phyloP scores from a whole-genome alignment of 1,140 invertebrate species.

The Venustaconcha ellipsiformis region DNA sequence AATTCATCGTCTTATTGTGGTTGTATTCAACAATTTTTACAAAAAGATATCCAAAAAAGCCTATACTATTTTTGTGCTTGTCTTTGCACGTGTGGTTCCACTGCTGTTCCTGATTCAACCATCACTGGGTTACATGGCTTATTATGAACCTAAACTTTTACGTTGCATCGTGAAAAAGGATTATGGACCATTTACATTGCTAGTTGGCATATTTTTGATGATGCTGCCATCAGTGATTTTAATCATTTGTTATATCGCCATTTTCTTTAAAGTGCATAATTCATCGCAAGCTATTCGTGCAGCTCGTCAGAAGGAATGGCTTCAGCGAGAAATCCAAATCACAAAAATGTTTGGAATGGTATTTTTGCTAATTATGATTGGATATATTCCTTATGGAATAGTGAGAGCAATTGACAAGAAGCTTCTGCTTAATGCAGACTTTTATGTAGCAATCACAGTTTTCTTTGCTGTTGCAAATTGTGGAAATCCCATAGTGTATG shows the following conservation, averaged over 20 bases:
- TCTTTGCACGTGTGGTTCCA: slow-evolving; percentile 62
- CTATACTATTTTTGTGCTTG: slow-evolving; percentile 63
- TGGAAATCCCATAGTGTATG: slow-evolving; percentile 66
- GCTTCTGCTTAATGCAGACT: slow-evolving; percentile 58
- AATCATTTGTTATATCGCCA: slow-evolving; percentile 65
- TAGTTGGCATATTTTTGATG: slow-evolving; percentile 63
- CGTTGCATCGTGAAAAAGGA: slow-evolving; percentile 63
- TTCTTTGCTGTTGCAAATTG: slow-evolving; percentile 66
- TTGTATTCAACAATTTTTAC: slow-evolving; percentile 66
- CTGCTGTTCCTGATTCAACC: slow-evolving; percentile 62
- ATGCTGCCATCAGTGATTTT: slow-evolving; percentile 66
- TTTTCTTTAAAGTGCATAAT: slow-evolving; percentile 65
- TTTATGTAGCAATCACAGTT: slow-evolving; percentile 67
- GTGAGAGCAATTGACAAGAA: slow-evolving; percentile 63
- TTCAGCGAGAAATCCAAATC: slow-evolving; percentile 66
- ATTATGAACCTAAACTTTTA: slow-evolving; percentile 64
- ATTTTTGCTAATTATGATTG: slow-evolving; percentile 66
- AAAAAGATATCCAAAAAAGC: slow-evolving; percentile 64
- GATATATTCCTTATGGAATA: slow-evolving; percentile 66
- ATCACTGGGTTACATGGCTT: slow-evolving; percentile 61
- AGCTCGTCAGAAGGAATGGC: slow-evolving; percentile 56
- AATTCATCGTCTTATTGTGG: slow-evolving; percentile 67
- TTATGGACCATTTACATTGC: slow-evolving; percentile 60
- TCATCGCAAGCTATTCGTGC: slow-evolving; percentile 54
- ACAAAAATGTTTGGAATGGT: slow-evolving; percentile 70